A percentile compares a stretch with the other conserved stretches of the same genome.
Evolutionary conservation across 2,797 vertebrate species (phyloP).

Genomic region (Sebastes kiyomatsui): DNA sequence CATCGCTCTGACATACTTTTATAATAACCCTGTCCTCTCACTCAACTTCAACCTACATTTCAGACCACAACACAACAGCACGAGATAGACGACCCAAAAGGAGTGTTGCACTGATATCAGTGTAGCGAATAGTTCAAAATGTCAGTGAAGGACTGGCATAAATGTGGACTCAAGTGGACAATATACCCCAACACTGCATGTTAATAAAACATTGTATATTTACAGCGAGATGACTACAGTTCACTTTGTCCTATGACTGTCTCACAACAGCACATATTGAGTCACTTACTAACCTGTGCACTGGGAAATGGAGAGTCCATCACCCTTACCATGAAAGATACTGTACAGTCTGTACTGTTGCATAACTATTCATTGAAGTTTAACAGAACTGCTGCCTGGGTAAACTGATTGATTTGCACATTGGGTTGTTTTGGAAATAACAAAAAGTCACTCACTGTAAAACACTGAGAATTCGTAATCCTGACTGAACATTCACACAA

Average conservation of each 20-base stretch:
- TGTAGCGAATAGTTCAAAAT: background rate
- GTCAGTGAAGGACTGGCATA: background rate
- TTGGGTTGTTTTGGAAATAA: background rate
- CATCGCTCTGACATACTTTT: background rate
- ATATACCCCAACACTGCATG: background rate
- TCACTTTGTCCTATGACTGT: background rate
- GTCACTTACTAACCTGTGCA: background rate
- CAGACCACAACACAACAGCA: background rate
- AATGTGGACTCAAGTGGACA: background rate
- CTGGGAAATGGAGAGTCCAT: background rate
- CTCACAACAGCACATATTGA: background rate
- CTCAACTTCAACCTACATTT: background rate
- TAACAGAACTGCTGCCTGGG: background rate
- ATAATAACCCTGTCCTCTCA: background rate
- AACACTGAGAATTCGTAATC: slow-evolving; percentile 1
- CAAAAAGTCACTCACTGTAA: background rate
- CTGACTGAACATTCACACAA: background rate
- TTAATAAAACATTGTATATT: background rate
- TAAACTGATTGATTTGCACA: background rate
- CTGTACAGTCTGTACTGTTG: background rate
- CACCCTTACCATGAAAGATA: background rate
- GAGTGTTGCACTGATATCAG: background rate
- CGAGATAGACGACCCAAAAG: background rate
- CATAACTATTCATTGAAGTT: background rate
- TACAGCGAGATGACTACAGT: background rate